Evolutionary conservation across 2,888 invertebrate species (phyloP).

Genomic region (Trachelus troglodyta): DNA sequence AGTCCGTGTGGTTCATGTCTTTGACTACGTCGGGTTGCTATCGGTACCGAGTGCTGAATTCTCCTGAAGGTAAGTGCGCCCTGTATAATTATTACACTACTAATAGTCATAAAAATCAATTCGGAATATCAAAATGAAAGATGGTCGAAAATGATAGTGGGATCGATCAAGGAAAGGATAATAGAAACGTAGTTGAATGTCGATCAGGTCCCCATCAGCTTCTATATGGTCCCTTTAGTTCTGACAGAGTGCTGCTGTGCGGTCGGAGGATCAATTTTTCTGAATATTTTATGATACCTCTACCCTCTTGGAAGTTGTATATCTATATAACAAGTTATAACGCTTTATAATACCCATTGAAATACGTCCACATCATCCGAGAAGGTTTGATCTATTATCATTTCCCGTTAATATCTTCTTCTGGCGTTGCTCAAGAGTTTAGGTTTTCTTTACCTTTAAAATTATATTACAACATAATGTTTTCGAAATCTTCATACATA

Average conservation of each 20-base stretch:
- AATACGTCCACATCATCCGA: conserved; percentile 55
- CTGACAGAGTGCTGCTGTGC: not conserved
- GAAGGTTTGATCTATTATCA: conserved; percentile 20
- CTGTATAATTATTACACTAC: not conserved
- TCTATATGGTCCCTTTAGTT: not conserved
- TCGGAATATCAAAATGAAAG: not conserved
- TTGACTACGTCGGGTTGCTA: not conserved
- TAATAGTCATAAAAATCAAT: not conserved
- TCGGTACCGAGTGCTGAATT: not conserved
- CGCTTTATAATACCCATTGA: conserved; percentile 42
- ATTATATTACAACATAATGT: not conserved
- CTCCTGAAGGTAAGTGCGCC: not conserved
- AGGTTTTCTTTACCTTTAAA: too few species aligned
- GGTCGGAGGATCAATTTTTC: conserved; percentile 46
- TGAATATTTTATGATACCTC: conserved; percentile 57
- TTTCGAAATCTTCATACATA: not conserved
- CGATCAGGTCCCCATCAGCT: not conserved
- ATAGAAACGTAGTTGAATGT: not conserved
- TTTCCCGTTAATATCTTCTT: conserved; percentile 31
- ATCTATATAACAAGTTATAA: not conserved
- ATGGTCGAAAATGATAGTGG: not conserved
- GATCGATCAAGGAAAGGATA: not conserved
- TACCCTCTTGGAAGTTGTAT: conserved; percentile 28
- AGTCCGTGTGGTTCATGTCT: not conserved
- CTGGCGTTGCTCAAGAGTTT: not conserved